Base-by-base conservation (phyloP, 1,140 invertebrate species). In the Proctacanthus coquilletti region DNA sequence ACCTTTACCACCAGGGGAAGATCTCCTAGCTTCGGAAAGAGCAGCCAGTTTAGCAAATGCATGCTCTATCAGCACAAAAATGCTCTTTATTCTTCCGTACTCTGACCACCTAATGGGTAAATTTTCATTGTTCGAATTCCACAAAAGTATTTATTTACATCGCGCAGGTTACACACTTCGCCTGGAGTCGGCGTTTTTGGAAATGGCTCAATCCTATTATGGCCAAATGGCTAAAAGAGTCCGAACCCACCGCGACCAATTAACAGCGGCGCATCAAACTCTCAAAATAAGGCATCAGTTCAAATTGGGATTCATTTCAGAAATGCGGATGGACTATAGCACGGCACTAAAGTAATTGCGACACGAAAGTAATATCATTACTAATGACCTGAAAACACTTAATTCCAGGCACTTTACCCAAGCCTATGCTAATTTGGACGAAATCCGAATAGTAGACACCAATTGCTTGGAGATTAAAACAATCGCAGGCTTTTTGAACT, bases 231-330 rank as follows among this genome's bases (percentile, higher is more conserved):
- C 84, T n/a, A 77, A 82, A 50, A 72, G 75, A 37, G 77, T 97
- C 5, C 87, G 91, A 60, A 74, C 73, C 25, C 88, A 95, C 60
- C 70, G 80, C 45, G 91, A 95, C 54, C 81, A 89, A 50, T 67
- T 96, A 9, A 92, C 91, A 49, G 87, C 78, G 9, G 82, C 79
- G 11, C 91, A 96, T 64, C 83, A 87, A 52, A 81, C 84, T 47
- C 65, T 97, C 14, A 89, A 88, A 70, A 87, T 98, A 3, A 66
- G 94, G 17, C 92, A 98, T 68, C 86, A 94, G 49, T 97, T 95
- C 53, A 98, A 98, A 68, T 79, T 96, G 53, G 95, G 80, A n/a
- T 96, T 94, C 65, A 75, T 93, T 29, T 85, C 86, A 62, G 94
- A 98, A 65, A 60, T 97, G 32, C 82, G 84, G 49, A 85, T 92